phyloP scores from a whole-genome alignment of 2,113 vertebrate species.

The Hydrochoerus hydrochaeris region DNA sequence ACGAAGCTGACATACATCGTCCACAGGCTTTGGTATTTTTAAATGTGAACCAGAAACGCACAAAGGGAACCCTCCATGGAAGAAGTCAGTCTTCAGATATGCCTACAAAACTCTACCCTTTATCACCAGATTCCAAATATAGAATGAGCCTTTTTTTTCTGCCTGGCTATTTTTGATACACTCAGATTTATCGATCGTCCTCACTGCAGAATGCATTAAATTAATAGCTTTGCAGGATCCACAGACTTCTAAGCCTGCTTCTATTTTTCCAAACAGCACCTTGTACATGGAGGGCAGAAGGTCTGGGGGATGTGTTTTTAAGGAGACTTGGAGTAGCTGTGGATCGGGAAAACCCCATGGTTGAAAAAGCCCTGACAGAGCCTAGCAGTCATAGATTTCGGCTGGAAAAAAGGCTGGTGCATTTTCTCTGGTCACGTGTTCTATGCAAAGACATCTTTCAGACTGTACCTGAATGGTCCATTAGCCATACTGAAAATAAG shows the following conservation, averaged over 20 bases:
- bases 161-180: not conserved
- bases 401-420: not conserved
- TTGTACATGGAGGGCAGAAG: not conserved
- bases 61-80: not conserved
- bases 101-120: not conserved
- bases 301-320: not conserved
- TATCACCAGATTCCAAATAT: not conserved
- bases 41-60: constrained; percentile 10
- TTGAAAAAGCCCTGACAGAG: not conserved
- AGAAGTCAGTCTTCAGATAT: not conserved
- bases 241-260: not conserved
- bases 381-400: fast-evolving
- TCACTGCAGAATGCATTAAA: not conserved
- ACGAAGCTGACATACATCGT: constrained; percentile 32
- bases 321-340: not conserved
- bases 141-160: not conserved
- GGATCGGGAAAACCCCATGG: not conserved
- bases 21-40: constrained; percentile 3
- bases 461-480: constrained; percentile 45
- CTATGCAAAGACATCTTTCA: not conserved
- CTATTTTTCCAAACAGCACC: not conserved
- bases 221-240: not conserved
- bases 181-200: not conserved
- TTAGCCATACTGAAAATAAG: constrained; percentile 67
- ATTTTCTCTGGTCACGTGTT: not conserved